Evolutionary conservation across 1,140 invertebrate genomes (phyloP), one percentile per base, ranked within the genome.

Genomic region (Ylistrum balloti): DNA sequence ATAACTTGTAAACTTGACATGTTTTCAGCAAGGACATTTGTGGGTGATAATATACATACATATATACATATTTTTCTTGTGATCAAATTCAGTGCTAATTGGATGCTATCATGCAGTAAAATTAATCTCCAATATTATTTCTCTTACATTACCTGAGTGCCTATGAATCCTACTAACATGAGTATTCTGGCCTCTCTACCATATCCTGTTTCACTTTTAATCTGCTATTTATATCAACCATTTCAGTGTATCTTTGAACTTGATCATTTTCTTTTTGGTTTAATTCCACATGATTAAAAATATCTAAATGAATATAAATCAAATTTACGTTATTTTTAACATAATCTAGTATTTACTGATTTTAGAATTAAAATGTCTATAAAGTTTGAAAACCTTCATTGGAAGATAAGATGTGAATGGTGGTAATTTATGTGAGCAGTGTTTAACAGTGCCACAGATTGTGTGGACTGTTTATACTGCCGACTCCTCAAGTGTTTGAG

Each of bases 271-370:
- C n/a, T 28, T 74, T 74, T 74, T 2, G 17, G 56, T 7, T 74
- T 28, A 74, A 74, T 74, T 74, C 2, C 5, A n/a, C 56, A 2
- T 74, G 22, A 74, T 28, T 74, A 17, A 74, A 74, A 74, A 74
- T 74, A n/a, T 74, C 56, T 28, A 74, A 74, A 74, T n/a, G 28
- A 74, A 74, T 74, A 28, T 74, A 74, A 28, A 74, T 74, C 56
- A 17, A n/a, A 74, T 9, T 5, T 74, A 5, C n/a, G 28, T 22
- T n/a, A 17, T 74, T 74, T 74, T 28, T 7, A n/a, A n/a, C 56
- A 28, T 74, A 28, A 74, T 74, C 56, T 74, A 28, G 56, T 28
- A 28, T 28, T 74, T 28, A 74, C n/a, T 74, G 56, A 74, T 74
- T 17, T 22, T 17, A 28, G 5, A 74, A 74, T 74, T 74, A 74